Base-by-base conservation (phyloP, 2,888 invertebrate genomes). In the Rotaria magnacalcarata region DNA sequence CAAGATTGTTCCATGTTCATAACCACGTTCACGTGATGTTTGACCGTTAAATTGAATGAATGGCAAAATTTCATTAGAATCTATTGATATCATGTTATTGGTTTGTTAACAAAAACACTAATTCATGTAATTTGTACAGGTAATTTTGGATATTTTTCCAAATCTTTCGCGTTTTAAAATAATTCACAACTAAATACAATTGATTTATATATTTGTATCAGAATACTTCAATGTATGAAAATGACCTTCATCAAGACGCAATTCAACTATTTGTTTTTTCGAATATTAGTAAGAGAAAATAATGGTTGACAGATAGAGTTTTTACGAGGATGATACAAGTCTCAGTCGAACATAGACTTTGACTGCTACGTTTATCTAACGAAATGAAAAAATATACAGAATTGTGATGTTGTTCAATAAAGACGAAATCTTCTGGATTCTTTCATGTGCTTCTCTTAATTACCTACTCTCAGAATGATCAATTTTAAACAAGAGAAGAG, bases 1-100 rank as follows among this genome's bases (percentile, higher is more conserved):
- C n/a, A 80, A 80, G 2, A 80, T 47, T 47, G 47, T 47, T n/a
- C 80, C 80, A 80, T 80, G 80, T 80, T 80, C 47, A 80, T 43
- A 47, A n/a, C 80, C 80, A 11, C 43, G 43, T 47, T 80, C 80
- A 47, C 80, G 80, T 47, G 80, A 3, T 47, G 80, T 47, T 47
- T 80, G 24, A 80, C 80, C 80, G n/a, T 43, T 43, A n/a, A 80
- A 80, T 80, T 80, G 21, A 47, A 80, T 47, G n/a, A 47, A 43
- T 41, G 80, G 80, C 24, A 80, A 47, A 8, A 80, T 80, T 80
- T 80, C 80, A 47, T 80, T 80, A 10, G 80, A 16, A 80, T 80
- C 47, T 24, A 47, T 24, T 80, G 47, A 47, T 24, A 19, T 41
- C 16, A 27, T 67, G 34, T 24, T 24, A 34, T 67, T 19, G 2